Percentiles rank a stretch among this genome's conserved stretches.
Conservation (phyloP, 1,140 invertebrate genomes). For the Zaprionus inermis region DNA sequence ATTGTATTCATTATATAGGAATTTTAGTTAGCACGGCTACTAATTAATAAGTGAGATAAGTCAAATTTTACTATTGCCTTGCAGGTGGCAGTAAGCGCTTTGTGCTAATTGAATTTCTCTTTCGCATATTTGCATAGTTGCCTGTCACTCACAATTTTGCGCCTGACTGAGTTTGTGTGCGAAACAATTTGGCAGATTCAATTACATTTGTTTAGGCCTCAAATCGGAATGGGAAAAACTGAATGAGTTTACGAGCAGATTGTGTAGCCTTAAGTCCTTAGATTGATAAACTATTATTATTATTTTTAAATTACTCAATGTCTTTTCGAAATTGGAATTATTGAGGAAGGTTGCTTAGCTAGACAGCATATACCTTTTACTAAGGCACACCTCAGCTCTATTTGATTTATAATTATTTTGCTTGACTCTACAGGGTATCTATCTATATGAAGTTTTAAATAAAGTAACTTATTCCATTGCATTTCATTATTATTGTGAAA, state of each 20-base stretch:
- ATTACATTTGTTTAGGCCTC: background rate
- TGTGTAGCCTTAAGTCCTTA: background rate
- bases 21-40: background rate
- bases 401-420: background rate
- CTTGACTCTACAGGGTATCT: background rate
- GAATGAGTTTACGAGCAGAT: background rate
- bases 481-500: constrained; percentile 16
- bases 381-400: no score
- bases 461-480: background rate
- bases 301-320: no score
- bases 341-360: no score
- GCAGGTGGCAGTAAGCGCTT: constrained; percentile 2
- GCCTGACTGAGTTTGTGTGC: constrained; percentile 3
- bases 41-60: constrained; percentile 7
- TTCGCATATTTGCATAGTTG: constrained; percentile 18
- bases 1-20: background rate
- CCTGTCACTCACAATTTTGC: constrained; percentile 3
- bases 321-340: no score
- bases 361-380: no score
- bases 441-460: no score
- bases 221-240: background rate
- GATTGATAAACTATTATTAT: background rate
- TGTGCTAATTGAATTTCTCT: constrained; percentile 2
- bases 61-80: constrained; percentile 13
- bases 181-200: constrained; percentile 9